A percentile compares a stretch with the other conserved stretches of the same genome.
Evolutionary conservation across 2,113 vertebrate species (phyloP).

Genomic region (Serinus canaria): DNA sequence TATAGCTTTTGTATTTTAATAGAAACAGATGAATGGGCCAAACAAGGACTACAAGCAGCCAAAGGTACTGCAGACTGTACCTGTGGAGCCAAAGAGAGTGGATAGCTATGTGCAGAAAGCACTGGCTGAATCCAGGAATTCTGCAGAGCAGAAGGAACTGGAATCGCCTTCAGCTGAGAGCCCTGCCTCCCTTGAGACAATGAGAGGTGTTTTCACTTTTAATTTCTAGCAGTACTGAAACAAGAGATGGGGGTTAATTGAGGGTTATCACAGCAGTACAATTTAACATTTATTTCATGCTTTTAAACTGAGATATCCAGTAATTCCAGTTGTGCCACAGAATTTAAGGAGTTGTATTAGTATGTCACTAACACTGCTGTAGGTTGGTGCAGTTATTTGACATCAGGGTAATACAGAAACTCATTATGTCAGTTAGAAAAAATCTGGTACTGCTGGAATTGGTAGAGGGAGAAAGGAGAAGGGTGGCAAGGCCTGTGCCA

Average conservation of each 20-base stretch:
- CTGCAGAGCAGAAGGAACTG: not conserved
- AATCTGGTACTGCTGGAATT: not conserved
- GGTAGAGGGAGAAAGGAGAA: not conserved
- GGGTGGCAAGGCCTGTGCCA: not conserved
- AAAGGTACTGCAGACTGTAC: not conserved
- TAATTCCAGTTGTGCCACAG: not conserved
- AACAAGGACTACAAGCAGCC: not conserved
- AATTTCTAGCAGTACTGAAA: not conserved
- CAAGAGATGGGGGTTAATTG: not conserved
- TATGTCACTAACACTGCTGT: not conserved
- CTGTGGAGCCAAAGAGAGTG: not conserved
- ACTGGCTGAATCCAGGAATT: not conserved
- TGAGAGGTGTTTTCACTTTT: conserved; percentile 75
- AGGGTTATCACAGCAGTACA: not conserved
- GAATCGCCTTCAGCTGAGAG: conserved; percentile 24
- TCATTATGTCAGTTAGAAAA: not conserved
- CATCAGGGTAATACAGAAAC: not conserved
- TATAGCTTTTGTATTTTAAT: not conserved
- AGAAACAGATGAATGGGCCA: conserved; percentile 31
- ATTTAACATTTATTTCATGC: not conserved
- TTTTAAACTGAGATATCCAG: not conserved
- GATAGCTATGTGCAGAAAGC: not conserved
- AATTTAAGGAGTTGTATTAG: not conserved
- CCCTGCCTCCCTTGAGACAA: conserved; percentile 73
- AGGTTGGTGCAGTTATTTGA: not conserved